phyloP scores from a whole-genome alignment of 2,113 vertebrate genomes.

The Orientallactaga bullata region DNA sequence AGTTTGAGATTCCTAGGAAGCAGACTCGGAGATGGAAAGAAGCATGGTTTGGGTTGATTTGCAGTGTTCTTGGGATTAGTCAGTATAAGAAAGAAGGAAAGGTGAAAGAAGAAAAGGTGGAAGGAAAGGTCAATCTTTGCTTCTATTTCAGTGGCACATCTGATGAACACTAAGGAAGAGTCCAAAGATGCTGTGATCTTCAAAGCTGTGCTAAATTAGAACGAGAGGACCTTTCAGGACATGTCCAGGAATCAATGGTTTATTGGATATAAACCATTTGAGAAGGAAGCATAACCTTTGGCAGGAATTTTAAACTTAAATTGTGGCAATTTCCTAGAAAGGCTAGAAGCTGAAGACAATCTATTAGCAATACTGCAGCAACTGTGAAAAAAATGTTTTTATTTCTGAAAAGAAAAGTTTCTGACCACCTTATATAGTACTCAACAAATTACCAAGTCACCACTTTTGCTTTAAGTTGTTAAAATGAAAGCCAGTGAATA shows the following conservation, averaged over 20 bases:
- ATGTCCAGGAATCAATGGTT: not conserved
- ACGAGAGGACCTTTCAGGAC: not conserved
- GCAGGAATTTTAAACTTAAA: not conserved
- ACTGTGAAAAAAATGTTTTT: not conserved
- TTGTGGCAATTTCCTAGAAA: not conserved
- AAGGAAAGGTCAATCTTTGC: not conserved
- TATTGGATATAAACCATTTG: not conserved
- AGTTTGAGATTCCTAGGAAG: not conserved
- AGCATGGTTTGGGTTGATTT: not conserved
- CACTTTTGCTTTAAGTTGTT: not conserved
- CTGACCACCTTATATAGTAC: not conserved
- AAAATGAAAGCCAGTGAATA: not conserved
- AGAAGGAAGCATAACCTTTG: not conserved
- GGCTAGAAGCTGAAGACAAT: not conserved
- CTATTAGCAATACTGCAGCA: not conserved
- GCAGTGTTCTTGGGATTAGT: not conserved
- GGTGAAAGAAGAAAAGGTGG: no score
- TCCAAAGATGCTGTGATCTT: no score
- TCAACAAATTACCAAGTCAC: not conserved
- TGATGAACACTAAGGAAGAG: not conserved
- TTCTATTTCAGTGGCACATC: not conserved
- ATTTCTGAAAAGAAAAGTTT: not conserved
- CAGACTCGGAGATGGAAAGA: not conserved
- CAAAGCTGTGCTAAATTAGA: not conserved
- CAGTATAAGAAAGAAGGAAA: not conserved